Conservation (phyloP, 1,140 invertebrate species). For the Temnothorax curvispinosus region DNA sequence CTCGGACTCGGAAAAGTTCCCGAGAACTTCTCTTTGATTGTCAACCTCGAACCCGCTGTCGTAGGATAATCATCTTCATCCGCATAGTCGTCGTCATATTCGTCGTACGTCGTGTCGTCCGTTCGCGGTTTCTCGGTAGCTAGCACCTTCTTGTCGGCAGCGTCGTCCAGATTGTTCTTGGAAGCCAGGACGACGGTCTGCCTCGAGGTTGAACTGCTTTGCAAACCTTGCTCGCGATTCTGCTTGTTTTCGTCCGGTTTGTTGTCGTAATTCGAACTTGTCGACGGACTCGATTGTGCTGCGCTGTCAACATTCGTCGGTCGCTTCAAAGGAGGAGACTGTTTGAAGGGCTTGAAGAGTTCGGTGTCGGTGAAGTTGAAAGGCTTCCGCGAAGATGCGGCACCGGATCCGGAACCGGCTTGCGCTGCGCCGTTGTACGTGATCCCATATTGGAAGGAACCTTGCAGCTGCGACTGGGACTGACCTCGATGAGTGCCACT, state of each 20-base stretch:
- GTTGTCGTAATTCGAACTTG: constrained; percentile 81
- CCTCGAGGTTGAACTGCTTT: constrained; percentile 73
- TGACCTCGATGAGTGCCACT: constrained; percentile 90
- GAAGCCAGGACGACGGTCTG: constrained; percentile 68
- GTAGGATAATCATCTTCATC: constrained; percentile 76
- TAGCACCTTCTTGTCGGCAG: constrained; percentile 12
- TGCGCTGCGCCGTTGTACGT: constrained; percentile 93
- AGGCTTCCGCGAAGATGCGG: constrained; percentile 79
- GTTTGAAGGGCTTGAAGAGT: constrained; percentile 78
- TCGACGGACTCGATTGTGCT: background rate
- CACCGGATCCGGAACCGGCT: constrained; percentile 89
- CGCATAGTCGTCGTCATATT: constrained; percentile 82
- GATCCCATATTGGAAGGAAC: constrained; percentile 92
- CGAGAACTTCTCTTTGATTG: constrained; percentile 19
- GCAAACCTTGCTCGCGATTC: constrained; percentile 86
- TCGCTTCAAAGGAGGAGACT: constrained; percentile 81
- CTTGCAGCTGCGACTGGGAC: constrained; percentile 92
- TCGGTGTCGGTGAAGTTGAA: constrained; percentile 81
- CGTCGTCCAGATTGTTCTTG: constrained; percentile 10
- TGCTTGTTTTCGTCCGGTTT: constrained; percentile 77
- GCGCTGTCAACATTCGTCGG: constrained; percentile 81
- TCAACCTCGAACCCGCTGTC: constrained; percentile 9
- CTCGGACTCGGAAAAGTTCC: background rate
- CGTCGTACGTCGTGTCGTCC: constrained; percentile 69
- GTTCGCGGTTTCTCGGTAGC: constrained; percentile 38